Evolutionary conservation across 2,113 vertebrate species (phyloP).

Genomic region (Lycocorax pyrrhopterus): DNA sequence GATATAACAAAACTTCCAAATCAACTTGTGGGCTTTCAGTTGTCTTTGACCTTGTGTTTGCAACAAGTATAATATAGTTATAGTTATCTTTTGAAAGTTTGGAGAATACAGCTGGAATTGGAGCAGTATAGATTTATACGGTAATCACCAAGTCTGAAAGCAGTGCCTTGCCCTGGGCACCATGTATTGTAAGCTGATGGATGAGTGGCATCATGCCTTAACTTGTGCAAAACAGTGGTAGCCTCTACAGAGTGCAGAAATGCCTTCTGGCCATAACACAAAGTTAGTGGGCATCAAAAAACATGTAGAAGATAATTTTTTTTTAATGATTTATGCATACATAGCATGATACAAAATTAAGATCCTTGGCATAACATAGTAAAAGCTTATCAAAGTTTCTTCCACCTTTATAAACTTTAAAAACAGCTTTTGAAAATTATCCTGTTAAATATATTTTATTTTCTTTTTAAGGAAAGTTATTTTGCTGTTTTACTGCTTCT

Average conservation of each 20-base stretch:
- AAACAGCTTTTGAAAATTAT: background rate
- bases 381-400: background rate
- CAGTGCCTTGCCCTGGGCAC: background rate
- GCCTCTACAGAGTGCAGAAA: background rate
- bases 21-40: background rate
- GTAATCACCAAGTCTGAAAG: background rate
- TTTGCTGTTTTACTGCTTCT: background rate
- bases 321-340: background rate
- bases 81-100: background rate
- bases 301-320: background rate
- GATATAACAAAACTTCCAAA: background rate
- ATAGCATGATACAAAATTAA: background rate
- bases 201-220: background rate
- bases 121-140: background rate
- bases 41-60: background rate
- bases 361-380: background rate
- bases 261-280: background rate
- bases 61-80: background rate
- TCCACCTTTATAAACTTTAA: background rate
- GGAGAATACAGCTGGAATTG: background rate
- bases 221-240: background rate
- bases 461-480: background rate
- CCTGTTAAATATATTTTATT: background rate
- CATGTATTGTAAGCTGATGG: background rate
- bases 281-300: background rate